A percentile compares a stretch with the other conserved stretches of the same genome.
These are phyloP conservation scores for Anarrhichthys ocellatus DNA, from an alignment of 2,113 vertebrate species.

Conservation along the genomic window DNA sequence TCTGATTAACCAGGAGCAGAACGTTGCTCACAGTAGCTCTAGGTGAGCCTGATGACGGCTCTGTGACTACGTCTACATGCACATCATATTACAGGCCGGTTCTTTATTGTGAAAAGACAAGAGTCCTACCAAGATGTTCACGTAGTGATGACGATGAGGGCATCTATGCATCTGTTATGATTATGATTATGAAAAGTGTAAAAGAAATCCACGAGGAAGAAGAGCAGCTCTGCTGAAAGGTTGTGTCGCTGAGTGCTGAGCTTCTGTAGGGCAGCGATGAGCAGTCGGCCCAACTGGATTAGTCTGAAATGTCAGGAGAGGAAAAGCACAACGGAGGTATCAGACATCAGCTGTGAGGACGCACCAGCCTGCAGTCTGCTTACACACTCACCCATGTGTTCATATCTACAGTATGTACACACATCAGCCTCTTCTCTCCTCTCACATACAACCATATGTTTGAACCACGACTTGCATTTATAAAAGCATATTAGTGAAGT, in stretches of 20 bases:
- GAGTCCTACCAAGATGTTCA: neutral
- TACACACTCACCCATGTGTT: conserved; percentile 7
- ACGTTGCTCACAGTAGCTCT: neutral
- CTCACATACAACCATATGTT: neutral
- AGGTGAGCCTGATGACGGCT: neutral
- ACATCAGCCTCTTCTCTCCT: conserved; percentile 9
- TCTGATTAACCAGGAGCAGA: neutral
- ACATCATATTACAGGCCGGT: too few species aligned
- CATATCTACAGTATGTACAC: neutral
- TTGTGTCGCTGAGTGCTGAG: conserved; percentile 35
- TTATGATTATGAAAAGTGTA: neutral
- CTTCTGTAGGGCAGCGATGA: conserved; percentile 65
- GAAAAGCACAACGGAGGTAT: conserved; percentile 61
- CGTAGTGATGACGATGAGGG: neutral
- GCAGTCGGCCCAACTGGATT: conserved; percentile 66
- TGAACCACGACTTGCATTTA: neutral
- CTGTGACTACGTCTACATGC: too few species aligned
- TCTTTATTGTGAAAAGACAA: too few species aligned
- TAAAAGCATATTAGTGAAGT: neutral
- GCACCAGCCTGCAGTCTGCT: conserved; percentile 53
- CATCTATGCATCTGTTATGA: too few species aligned
- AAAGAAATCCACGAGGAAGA: conserved; percentile 14
- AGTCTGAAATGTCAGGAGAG: conserved; percentile 71
- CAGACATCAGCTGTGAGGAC: conserved; percentile 59
- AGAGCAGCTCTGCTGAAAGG: conserved; percentile 18